Evolutionary conservation across 2,113 vertebrate genomes (phyloP).

Genomic region (Phoxinus phoxinus): DNA sequence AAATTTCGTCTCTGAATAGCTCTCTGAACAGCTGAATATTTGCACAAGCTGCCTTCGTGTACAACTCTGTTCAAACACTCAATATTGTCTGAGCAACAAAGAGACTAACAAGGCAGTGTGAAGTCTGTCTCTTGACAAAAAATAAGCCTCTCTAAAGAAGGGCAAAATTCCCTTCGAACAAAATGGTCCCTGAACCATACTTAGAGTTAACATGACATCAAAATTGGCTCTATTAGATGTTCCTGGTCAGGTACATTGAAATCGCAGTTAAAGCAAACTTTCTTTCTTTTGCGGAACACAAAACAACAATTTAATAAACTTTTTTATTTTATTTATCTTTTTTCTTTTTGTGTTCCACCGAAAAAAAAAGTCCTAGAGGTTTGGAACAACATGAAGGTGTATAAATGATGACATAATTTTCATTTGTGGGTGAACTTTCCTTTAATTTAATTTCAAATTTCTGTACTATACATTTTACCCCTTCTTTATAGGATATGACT

Average conservation of each 20-base stretch:
- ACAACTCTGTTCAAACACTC: conserved; percentile 18
- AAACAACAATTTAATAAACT: too few relatives aligned
- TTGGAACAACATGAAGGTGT: not conserved
- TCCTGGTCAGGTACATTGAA: not conserved
- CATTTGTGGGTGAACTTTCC: not conserved
- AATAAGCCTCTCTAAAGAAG: not conserved
- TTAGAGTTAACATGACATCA: not conserved
- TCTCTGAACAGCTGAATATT: not conserved
- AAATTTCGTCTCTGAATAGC: not conserved
- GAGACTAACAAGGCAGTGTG: not conserved
- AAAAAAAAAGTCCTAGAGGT: not conserved
- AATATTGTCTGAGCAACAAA: not conserved
- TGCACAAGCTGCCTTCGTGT: not conserved
- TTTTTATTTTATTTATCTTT: not conserved
- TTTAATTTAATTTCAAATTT: not conserved
- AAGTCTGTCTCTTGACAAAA: not conserved
- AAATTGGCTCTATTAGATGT: not conserved
- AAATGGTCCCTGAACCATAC: not conserved
- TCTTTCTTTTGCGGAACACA: not conserved
- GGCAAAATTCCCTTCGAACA: not conserved
- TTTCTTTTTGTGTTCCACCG: not conserved
- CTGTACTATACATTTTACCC: not conserved
- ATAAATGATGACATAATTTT: not conserved
- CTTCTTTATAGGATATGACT: not conserved
- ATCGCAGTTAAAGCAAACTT: not conserved